Conservation (phyloP, 2,888 invertebrate genomes). For the Thysanoteuthis rhombus region DNA sequence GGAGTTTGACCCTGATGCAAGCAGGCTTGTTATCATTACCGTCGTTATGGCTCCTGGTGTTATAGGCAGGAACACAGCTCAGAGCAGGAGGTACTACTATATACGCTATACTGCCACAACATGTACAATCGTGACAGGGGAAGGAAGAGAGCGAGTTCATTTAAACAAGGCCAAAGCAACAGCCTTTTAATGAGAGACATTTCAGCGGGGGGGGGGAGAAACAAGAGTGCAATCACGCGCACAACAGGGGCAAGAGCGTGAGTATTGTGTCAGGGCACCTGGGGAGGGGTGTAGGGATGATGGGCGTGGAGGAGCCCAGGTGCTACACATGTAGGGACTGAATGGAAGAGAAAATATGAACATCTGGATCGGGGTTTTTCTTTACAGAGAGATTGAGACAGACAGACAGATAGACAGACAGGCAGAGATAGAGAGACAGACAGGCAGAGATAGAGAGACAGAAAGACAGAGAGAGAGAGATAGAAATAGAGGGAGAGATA, state of each 20-base stretch:
- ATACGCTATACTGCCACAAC: neutral
- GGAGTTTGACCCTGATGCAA: too few species aligned
- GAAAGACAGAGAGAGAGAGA: too few species aligned
- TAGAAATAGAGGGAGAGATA: too few species aligned
- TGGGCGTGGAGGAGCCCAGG: too few species aligned
- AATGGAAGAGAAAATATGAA: too few species aligned
- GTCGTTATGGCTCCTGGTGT: neutral
- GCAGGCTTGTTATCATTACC: neutral
- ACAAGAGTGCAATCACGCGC: neutral
- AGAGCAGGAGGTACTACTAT: neutral
- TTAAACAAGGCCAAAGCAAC: neutral
- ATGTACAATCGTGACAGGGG: neutral
- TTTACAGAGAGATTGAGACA: too few species aligned
- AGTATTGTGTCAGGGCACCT: neutral
- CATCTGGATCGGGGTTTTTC: too few species aligned
- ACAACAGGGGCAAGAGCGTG: neutral
- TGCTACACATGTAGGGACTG: too few species aligned
- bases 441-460: too few species aligned
- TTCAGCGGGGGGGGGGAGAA: neutral
- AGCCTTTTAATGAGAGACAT: neutral
- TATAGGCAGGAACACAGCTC: neutral
- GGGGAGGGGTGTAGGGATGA: neutral
- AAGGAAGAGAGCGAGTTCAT: neutral
- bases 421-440: too few species aligned
- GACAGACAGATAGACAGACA: too few species aligned